phyloP scores from a whole-genome alignment of 2,888 invertebrate genomes.

The Acanthosepion pharaonis region DNA sequence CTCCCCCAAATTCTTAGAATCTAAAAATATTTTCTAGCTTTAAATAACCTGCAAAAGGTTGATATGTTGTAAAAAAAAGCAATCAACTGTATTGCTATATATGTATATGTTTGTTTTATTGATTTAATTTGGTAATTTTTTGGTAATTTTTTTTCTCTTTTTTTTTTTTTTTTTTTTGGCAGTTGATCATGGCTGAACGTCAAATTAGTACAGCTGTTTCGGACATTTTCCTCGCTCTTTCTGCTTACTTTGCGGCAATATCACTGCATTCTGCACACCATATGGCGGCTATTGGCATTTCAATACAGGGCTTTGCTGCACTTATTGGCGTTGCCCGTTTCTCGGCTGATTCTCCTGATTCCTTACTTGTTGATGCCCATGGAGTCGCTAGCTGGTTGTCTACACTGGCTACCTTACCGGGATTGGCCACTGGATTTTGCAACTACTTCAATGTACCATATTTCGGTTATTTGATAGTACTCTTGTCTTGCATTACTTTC shows the following conservation, averaged over 20 bases:
- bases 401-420: constrained; percentile 63
- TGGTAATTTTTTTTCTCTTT: too few relatives aligned
- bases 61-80: too few relatives aligned
- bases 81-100: too few relatives aligned
- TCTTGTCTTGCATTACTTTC: constrained; percentile 57
- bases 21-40: too few relatives aligned
- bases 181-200: constrained; percentile 48
- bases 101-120: too few relatives aligned
- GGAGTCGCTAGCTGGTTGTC: constrained; percentile 63
- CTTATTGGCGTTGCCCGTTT: constrained; percentile 65
- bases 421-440: constrained; percentile 67
- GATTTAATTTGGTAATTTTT: too few relatives aligned
- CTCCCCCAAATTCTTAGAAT: too few relatives aligned
- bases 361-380: constrained; percentile 58
- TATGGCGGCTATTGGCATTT: constrained; percentile 63
- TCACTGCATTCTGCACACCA: not conserved
- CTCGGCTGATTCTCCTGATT: constrained; percentile 59
- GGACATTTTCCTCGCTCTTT: constrained; percentile 64
- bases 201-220: constrained; percentile 68
- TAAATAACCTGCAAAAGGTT: too few relatives aligned
- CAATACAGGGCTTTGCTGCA: constrained; percentile 67
- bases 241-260: constrained; percentile 61
- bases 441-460: constrained; percentile 55
- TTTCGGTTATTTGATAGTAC: constrained; percentile 60
- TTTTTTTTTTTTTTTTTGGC: not conserved